Conservation (phyloP, 2,797 vertebrate species). For the Enteromius paludinosus region DNA sequence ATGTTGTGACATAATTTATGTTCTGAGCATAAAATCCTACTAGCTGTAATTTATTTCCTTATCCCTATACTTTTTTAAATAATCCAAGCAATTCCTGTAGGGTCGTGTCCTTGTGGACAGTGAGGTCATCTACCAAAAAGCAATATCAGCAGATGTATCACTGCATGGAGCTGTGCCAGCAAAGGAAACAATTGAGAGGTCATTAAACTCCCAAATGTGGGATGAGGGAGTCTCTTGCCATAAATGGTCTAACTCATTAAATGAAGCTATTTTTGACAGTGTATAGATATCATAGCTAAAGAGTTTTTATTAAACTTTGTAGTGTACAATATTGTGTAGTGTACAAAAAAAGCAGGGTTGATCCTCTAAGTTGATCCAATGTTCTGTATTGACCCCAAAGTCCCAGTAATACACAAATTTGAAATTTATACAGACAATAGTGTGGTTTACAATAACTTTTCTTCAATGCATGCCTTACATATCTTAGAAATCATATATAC, state of each 20-base stretch:
- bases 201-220: conserved; percentile 74
- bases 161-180: conserved; percentile 57
- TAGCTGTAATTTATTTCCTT: neutral
- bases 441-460: neutral
- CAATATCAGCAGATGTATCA: conserved; percentile 55
- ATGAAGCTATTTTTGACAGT: neutral
- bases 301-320: neutral
- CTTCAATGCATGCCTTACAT: too few relatives aligned
- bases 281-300: neutral
- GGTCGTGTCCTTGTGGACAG: neutral
- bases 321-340: neutral
- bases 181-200: conserved; percentile 60
- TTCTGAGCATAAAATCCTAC: neutral
- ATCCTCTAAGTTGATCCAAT: neutral
- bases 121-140: conserved; percentile 32
- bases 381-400: too few relatives aligned
- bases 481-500: too few relatives aligned
- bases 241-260: conserved; percentile 11
- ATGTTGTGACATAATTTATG: conserved; percentile 5
- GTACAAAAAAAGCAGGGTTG: neutral
- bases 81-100: conserved; percentile 56
- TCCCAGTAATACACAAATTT: neutral
- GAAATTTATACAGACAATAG: neutral
- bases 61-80: conserved; percentile 10
- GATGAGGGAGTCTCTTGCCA: conserved; percentile 24